These are phyloP conservation scores for Fulmarus glacialis DNA, from an alignment of 2,113 vertebrate genomes.

Conservation along the genomic window DNA sequence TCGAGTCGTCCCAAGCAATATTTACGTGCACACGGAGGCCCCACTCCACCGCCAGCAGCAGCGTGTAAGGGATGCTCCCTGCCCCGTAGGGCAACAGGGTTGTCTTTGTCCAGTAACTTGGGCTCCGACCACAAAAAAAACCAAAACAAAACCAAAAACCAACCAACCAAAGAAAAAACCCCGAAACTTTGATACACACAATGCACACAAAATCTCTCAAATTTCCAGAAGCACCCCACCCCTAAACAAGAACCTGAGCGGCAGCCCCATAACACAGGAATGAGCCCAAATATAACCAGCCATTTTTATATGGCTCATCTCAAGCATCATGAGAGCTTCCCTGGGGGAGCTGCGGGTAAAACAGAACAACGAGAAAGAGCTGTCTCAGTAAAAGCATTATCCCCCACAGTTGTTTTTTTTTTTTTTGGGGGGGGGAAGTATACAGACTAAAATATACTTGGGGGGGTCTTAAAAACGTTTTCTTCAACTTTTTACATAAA, in stretches of 20 bases:
- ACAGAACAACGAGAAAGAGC: neutral
- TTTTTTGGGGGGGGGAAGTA: too few species aligned
- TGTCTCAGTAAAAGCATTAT: neutral
- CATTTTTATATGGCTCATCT: neutral
- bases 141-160: too few species aligned
- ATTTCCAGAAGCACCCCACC: neutral
- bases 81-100: rapidly evolving
- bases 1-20: neutral
- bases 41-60: neutral
- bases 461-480: neutral
- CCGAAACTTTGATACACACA: neutral
- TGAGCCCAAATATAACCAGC: neutral
- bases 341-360: neutral
- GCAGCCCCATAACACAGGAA: rapidly evolving
- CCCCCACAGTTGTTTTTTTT: neutral
- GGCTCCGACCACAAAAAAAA: neutral
- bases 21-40: rapidly evolving
- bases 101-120: neutral
- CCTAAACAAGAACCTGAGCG: neutral
- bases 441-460: neutral
- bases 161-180: neutral
- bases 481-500: neutral
- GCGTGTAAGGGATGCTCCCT: neutral
- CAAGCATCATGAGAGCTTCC: neutral
- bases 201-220: neutral